Evolutionary conservation across 2,113 vertebrate species (phyloP).

Genomic region (Dasyprocta punctata): DNA sequence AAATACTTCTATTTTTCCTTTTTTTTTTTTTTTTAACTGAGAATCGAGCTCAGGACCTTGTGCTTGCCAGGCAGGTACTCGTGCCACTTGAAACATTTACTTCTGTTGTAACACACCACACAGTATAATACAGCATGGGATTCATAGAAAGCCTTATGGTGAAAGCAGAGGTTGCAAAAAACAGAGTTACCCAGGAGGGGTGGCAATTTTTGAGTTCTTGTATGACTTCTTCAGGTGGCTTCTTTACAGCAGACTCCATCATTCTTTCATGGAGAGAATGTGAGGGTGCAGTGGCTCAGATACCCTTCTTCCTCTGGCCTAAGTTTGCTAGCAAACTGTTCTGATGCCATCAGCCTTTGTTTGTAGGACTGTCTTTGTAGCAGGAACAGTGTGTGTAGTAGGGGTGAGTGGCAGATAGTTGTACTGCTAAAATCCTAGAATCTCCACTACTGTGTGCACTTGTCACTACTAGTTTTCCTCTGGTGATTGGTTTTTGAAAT

Average conservation of each 20-base stretch:
- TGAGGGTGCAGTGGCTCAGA: neutral
- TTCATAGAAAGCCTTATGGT: neutral
- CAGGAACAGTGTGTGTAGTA: neutral
- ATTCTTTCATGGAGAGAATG: neutral
- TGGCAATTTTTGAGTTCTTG: conserved; percentile 12
- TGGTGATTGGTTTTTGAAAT: conserved; percentile 50
- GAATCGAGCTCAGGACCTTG: too few species aligned
- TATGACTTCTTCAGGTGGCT: conserved; percentile 38
- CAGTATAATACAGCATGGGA: neutral
- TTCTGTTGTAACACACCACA: neutral
- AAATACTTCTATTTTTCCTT: neutral
- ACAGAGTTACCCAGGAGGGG: neutral
- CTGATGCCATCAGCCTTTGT: conserved; percentile 15
- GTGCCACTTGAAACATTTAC: neutral
- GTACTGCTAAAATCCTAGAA: conserved; percentile 32
- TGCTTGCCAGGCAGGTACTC: too few species aligned
- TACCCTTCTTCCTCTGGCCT: neutral
- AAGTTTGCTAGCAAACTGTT: conserved; percentile 33
- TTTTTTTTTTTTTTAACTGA: too few species aligned
- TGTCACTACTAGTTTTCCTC: conserved; percentile 28
- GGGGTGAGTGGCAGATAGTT: neutral
- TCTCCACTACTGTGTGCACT: neutral
- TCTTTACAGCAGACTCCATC: neutral
- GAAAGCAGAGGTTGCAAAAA: conserved; percentile 34
- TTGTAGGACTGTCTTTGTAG: neutral